Base-by-base conservation (phyloP, 1,140 invertebrate genomes). In the Magallana angulata region DNA sequence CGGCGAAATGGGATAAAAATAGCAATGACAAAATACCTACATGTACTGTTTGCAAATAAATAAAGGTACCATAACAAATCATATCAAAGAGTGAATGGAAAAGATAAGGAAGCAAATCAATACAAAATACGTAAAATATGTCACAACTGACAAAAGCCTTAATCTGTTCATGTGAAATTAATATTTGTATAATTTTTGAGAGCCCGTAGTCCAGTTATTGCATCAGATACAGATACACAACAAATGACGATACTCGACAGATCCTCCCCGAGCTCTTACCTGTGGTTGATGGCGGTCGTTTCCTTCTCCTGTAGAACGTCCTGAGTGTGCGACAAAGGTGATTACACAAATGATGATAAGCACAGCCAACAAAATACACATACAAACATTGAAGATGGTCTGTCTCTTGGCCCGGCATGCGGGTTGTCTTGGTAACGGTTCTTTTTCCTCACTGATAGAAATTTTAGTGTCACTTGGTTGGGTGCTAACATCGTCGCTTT, bases 1-100 rank as follows among this genome's bases (percentile, higher is more conserved):
- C 68, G 68, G 68, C 12, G 68, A 76, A 76, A 30, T 11, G 36
- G 36, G 68, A 30, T 76, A 76, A 76, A 76, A 36, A 30, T 76
- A 76, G 68, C 24, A 0, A 76, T 76, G 18, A 76, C 68, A 76
- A 76, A 76, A 2, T 71, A 7, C 6, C 68, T 14, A 1, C 24
- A 24, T 24, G 24, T 24, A 24, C 14, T 62, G 24, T 48, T 48
- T 4, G 64, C 3, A 9, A 9, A 36, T 12, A 76, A 76, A 76
- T 30, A 76, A 48, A 48, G 36, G 36, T 48, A 48, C 36, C 36
- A 48, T 48, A 48, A 48, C 2, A 4, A 48, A 48, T 5, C 36
- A 48, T 48, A 48, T 48, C 36, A 48, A 48, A 48, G 36, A 48
- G 5, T 48, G 36, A 48, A 48, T 48, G 36, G 36, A 48, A 48